Percentiles rank a stretch among this genome's conserved stretches.
phyloP scores from a whole-genome alignment of 2,797 vertebrate species.

The Arnoldichthys spilopterus region DNA sequence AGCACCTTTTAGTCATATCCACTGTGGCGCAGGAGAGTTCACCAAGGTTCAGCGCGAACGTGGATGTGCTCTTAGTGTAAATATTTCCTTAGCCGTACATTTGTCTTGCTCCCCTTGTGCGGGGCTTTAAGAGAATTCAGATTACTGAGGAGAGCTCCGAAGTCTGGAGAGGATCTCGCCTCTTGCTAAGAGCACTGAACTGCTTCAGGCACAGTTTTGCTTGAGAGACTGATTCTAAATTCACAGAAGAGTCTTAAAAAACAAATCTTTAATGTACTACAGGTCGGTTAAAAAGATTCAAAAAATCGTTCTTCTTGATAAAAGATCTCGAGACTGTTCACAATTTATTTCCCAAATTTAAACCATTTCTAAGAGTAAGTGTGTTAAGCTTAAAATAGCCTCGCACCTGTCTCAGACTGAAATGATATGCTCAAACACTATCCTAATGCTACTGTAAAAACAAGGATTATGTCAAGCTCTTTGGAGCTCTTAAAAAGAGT shows the following conservation, averaged over 20 bases:
- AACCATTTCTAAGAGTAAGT: too few relatives aligned
- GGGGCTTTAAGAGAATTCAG: constrained; percentile 45
- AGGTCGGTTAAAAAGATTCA: not conserved
- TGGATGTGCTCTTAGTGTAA: constrained; percentile 72
- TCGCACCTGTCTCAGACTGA: too few relatives aligned
- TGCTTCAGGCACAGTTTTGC: constrained; percentile 3
- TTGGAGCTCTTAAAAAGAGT: not conserved
- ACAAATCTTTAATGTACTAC: not conserved
- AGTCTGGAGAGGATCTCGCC: constrained; percentile 37
- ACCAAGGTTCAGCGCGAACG: constrained; percentile 59
- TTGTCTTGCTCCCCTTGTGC: constrained; percentile 65
- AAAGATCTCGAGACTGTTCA: not conserved
- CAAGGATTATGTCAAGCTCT: too few relatives aligned
- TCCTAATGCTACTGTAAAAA: too few relatives aligned
- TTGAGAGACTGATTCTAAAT: not conserved
- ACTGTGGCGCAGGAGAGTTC: constrained; percentile 47
- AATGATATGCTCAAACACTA: too few relatives aligned
- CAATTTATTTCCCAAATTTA: too few relatives aligned
- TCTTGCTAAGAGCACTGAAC: constrained; percentile 22
- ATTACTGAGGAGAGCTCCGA: constrained; percentile 27
- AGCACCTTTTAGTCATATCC: constrained; percentile 68
- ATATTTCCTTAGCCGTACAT: constrained; percentile 78
- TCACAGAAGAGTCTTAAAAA: not conserved
- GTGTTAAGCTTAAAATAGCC: too few relatives aligned
- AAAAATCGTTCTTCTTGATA: not conserved